Base-by-base conservation (phyloP, 2,888 invertebrate species). In the Xestobium rufovillosum region DNA sequence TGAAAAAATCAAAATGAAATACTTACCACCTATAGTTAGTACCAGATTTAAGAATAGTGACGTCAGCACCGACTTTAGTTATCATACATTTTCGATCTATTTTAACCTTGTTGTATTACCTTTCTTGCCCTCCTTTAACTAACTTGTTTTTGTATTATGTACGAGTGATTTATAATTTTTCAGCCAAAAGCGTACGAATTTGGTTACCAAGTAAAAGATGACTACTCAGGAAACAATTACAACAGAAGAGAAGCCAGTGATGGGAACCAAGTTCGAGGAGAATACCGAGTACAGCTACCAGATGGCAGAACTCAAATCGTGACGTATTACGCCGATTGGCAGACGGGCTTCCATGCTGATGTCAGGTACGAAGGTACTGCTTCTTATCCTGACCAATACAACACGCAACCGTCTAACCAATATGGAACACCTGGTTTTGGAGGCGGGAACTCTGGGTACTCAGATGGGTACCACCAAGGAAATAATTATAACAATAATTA, bases 141-240 rank as follows among this genome's bases (percentile, higher is more conserved):
- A n/a, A n/a, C n/a, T n/a, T n/a, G n/a, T n/a, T n/a, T n/a, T n/a
- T n/a, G n/a, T n/a, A n/a, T n/a, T n/a, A n/a, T n/a, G n/a, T n/a
- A n/a, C n/a, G n/a, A n/a, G n/a, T n/a, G n/a, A n/a, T n/a, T n/a
- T n/a, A n/a, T n/a, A n/a, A 34, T 23, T 14, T 68, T 68, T 3
- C 66, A 80, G 80, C 79, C 80, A 1, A 79, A 80, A 56, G 78
- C 83, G 0, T 85, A 83, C 63, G 83, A 83, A 60, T 85, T 84
- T 56, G 82, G 82, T 3, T 85, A 84, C 59, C 79, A 82, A 28
- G 84, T 85, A 41, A 83, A 83, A 58, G 85, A 85, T 53, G 80
- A 79, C 2, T 74, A 77, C 45, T 75, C 76, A 3, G 83, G 84
- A 31, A 83, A 82, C 50, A 80, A 83, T 55, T 84, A 82, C 62